Evolutionary conservation across 1,140 invertebrate species (phyloP).

Genomic region (Meloidogyne exigua): DNA sequence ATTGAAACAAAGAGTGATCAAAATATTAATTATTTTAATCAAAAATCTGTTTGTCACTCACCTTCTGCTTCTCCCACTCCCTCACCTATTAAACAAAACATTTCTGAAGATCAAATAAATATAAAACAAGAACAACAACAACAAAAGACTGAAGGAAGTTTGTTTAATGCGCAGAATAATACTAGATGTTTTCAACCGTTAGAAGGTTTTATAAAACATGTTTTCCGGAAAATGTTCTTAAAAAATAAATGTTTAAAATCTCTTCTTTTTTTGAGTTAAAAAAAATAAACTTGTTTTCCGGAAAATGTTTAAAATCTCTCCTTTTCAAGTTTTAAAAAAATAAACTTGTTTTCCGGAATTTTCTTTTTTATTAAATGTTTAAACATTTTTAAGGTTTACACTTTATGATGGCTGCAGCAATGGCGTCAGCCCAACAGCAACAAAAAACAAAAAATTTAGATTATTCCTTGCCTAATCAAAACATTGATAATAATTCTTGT

Average conservation of each 20-base stretch:
- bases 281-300: slow-evolving; percentile 1
- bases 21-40: background rate
- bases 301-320: background rate
- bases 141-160: background rate
- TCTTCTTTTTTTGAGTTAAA: background rate
- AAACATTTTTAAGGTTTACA: background rate
- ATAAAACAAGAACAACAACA: background rate
- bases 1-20: background rate
- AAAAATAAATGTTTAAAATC: background rate
- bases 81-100: background rate
- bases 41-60: slow-evolving; percentile 12
- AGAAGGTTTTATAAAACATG: background rate
- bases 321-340: background rate
- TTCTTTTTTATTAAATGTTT: background rate
- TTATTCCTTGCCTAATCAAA: background rate
- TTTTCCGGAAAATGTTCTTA: background rate
- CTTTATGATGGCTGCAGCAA: slow-evolving; percentile 14
- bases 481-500: background rate
- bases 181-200: slow-evolving; percentile 1
- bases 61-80: slow-evolving; percentile 5
- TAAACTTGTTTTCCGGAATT: slow-evolving; percentile 5
- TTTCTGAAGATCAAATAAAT: background rate
- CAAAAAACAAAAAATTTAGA: background rate
- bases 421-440: slow-evolving; percentile 9
- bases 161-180: background rate